Evolutionary conservation across 2,888 invertebrate species (phyloP).

Genomic region (Tortricodes alternella): DNA sequence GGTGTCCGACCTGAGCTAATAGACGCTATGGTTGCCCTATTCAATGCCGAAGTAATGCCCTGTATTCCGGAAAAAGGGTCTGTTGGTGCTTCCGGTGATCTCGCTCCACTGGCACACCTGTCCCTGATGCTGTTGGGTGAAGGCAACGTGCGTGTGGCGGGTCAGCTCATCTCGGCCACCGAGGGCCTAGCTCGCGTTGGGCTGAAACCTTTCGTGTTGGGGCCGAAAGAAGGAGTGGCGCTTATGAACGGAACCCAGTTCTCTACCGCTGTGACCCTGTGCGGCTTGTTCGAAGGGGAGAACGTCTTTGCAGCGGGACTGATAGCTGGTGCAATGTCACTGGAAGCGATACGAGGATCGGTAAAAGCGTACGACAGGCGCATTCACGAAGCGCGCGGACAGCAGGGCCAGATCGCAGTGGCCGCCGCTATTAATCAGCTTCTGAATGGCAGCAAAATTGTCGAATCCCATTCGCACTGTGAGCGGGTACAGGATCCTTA

Average conservation of each 20-base stretch:
- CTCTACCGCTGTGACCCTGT: background rate
- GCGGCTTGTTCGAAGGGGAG: conserved; percentile 6
- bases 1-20: conserved; percentile 1
- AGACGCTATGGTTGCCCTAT: background rate
- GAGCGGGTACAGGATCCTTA: conserved; percentile 3
- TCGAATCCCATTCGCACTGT: background rate
- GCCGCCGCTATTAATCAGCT: background rate
- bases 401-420: conserved; percentile 1
- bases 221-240: conserved; percentile 9
- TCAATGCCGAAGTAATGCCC: conserved; percentile 13
- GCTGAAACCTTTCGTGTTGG: background rate
- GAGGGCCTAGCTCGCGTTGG: background rate
- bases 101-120: conserved; percentile 11
- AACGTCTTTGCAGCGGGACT: conserved; percentile 2
- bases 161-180: background rate
- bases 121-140: conserved; percentile 4
- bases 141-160: background rate
- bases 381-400: background rate
- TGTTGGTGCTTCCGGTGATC: conserved; percentile 20
- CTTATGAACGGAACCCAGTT: conserved; percentile 3
- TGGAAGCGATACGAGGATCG: conserved; percentile 2
- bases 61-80: conserved; percentile 18
- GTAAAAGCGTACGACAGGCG: background rate
- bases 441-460: background rate
- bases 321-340: background rate